Conservation (phyloP, 2,113 vertebrate species). For the Pelusios castaneus region DNA sequence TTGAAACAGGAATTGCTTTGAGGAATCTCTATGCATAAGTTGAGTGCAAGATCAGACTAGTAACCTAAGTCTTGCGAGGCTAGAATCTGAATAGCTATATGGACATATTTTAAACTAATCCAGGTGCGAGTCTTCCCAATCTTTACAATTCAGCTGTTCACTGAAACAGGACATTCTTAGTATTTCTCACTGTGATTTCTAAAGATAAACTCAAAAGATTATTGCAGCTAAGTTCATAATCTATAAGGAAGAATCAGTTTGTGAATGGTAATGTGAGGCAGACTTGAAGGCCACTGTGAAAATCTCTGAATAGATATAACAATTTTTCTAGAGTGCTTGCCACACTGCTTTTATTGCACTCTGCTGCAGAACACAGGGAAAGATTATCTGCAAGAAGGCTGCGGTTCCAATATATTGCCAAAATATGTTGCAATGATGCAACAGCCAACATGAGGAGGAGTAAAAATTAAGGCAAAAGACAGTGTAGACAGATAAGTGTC, state of each 20-base stretch:
- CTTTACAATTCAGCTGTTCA: background rate
- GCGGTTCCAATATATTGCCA: background rate
- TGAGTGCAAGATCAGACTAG: background rate
- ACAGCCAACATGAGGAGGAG: background rate
- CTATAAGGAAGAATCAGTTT: background rate
- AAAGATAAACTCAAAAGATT: background rate
- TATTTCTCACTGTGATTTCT: background rate
- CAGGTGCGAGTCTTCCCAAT: background rate
- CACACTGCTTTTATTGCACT: fast-evolving
- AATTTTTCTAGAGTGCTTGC: background rate
- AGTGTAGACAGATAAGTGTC: background rate
- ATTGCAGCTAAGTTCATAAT: background rate
- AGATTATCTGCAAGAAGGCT: background rate
- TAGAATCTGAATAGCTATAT: background rate
- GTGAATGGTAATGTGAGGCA: background rate
- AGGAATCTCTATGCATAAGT: background rate
- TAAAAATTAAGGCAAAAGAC: background rate
- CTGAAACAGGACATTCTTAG: background rate
- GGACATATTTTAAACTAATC: constrained; percentile 29
- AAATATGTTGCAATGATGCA: background rate
- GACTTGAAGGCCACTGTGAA: background rate
- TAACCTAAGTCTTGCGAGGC: too few species aligned
- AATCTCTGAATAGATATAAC: background rate
- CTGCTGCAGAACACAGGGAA: background rate
- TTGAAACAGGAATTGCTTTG: background rate